phyloP scores from a whole-genome alignment of 1,140 invertebrate species.

The Hydropsyche tenuis region DNA sequence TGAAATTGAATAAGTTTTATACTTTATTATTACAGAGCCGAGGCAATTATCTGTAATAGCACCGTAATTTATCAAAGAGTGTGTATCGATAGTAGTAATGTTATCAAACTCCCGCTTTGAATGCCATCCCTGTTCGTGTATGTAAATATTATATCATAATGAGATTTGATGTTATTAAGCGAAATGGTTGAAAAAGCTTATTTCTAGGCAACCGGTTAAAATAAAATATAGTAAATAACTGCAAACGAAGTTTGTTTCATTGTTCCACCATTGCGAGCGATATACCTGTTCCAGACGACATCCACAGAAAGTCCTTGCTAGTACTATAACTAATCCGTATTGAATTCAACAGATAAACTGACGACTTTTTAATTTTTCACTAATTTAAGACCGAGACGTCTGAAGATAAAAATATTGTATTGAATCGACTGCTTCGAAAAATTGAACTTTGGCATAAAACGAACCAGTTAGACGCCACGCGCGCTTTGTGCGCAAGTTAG shows the following conservation, averaged over 20 bases:
- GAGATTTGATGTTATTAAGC: constrained; percentile 43
- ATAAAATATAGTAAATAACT: constrained; percentile 39
- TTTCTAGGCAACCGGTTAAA: constrained; percentile 42
- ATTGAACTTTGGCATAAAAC: too few relatives aligned
- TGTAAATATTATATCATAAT: constrained; percentile 48
- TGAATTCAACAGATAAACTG: too few relatives aligned
- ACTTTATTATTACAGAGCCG: constrained; percentile 32
- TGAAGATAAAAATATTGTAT: too few relatives aligned
- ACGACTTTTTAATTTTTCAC: too few relatives aligned
- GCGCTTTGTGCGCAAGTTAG: too few relatives aligned
- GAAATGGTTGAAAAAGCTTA: constrained; percentile 43
- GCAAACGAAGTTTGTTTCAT: constrained; percentile 39
- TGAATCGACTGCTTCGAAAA: too few relatives aligned
- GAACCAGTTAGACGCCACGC: too few relatives aligned
- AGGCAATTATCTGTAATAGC: not conserved
- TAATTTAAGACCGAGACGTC: too few relatives aligned
- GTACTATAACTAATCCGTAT: too few relatives aligned
- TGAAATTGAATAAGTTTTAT: constrained; percentile 25
- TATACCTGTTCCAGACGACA: too few relatives aligned
- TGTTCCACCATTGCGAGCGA: not conserved
- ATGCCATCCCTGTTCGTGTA: constrained; percentile 43
- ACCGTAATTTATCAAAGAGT: not conserved
- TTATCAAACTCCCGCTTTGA: constrained; percentile 39
- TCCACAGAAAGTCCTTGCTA: too few relatives aligned
- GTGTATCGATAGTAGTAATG: constrained; percentile 28